Evolutionary conservation across 2,888 invertebrate species (phyloP).

Genomic region (Pardosa pseudoannulata): DNA sequence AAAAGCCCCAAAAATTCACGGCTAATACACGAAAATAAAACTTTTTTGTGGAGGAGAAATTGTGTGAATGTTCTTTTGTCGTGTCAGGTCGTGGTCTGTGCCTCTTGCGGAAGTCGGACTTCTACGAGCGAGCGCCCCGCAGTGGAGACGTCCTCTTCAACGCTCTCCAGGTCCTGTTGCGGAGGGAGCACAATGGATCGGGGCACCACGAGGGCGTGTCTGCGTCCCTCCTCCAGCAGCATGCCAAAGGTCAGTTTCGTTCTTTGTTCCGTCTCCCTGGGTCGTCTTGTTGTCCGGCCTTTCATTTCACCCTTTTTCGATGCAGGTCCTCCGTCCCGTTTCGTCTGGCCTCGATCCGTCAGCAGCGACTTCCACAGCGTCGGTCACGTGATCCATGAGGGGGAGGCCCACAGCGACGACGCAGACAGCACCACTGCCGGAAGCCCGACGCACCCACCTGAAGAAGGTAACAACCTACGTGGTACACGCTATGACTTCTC

Average conservation of each 20-base stretch:
- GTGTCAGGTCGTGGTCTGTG: constrained; percentile 90
- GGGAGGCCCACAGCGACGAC: constrained; percentile 71
- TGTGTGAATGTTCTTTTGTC: neutral
- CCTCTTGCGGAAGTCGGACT: constrained; percentile 90
- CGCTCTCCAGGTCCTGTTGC: constrained; percentile 89
- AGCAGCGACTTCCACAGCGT: constrained; percentile 87
- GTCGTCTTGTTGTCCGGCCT: neutral
- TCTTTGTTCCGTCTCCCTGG: neutral
- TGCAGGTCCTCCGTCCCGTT: constrained; percentile 27
- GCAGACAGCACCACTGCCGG: constrained; percentile 81
- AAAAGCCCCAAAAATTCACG: no score
- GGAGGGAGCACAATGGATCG: constrained; percentile 65
- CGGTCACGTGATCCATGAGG: constrained; percentile 88
- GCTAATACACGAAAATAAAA: no score
- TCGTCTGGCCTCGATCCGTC: constrained; percentile 79
- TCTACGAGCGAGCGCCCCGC: constrained; percentile 93
- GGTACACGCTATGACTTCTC: no score
- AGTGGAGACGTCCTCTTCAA: constrained; percentile 96
- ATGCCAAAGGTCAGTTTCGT: constrained; percentile 28
- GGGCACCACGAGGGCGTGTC: constrained; percentile 37
- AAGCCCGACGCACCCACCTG: constrained; percentile 68
- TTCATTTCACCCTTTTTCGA: no score
- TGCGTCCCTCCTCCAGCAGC: constrained; percentile 57
- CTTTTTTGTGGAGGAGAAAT: no score
- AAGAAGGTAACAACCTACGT: neutral